Conservation (phyloP, 2,888 invertebrate species). For the Sthenelais limicola region DNA sequence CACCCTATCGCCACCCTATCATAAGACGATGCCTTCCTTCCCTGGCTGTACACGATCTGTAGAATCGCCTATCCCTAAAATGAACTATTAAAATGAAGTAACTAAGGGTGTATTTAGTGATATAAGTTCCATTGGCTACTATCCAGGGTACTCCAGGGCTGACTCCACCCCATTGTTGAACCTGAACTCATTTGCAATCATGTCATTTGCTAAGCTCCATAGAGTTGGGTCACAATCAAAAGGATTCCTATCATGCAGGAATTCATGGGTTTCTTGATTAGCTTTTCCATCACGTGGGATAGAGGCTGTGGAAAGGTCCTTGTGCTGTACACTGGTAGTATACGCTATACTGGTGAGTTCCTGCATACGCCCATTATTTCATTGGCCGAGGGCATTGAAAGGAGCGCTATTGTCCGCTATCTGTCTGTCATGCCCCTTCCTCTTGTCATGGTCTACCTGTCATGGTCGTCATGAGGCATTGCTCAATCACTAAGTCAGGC, state of each 20-base stretch:
- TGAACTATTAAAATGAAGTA: too few species aligned
- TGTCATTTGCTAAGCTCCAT: conserved; percentile 54
- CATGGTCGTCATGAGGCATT: conserved; percentile 54
- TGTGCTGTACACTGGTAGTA: conserved; percentile 41
- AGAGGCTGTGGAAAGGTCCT: conserved; percentile 44
- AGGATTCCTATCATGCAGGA: conserved; percentile 50
- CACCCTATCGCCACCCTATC: too few species aligned
- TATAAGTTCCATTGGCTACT: too few species aligned
- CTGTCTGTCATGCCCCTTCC: conserved; percentile 43
- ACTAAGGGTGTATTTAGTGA: too few species aligned
- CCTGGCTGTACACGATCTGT: too few species aligned
- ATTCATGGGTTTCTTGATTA: conserved; percentile 39
- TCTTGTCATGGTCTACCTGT: conserved; percentile 51
- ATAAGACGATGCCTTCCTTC: too few species aligned
- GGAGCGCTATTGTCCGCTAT: conserved; percentile 47
- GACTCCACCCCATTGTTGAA: conserved; percentile 52
- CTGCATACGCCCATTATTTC: conserved; percentile 49
- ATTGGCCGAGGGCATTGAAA: conserved; percentile 50
- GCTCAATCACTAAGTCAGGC: conserved; percentile 57
- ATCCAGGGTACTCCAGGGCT: too few species aligned
- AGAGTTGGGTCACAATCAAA: conserved; percentile 47
- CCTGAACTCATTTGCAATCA: conserved; percentile 46
- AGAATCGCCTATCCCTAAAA: too few species aligned
- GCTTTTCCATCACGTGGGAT: conserved; percentile 49
- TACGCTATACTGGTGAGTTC: conserved; percentile 39